Evolutionary conservation across 2,113 vertebrate species (phyloP).

Genomic region (Oxyura jamaicensis): DNA sequence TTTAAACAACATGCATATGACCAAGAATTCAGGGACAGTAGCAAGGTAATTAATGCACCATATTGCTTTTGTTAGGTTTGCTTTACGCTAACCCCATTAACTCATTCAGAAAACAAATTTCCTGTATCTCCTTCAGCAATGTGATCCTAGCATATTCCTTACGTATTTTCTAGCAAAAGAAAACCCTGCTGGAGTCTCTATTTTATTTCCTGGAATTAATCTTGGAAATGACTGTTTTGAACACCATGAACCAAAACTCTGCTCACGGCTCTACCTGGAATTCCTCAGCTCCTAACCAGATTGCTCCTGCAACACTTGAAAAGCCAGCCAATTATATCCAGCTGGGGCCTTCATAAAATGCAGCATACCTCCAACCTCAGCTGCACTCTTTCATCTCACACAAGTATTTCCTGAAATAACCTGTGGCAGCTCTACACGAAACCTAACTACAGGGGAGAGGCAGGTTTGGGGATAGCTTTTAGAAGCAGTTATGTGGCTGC

Average conservation of each 20-base stretch:
- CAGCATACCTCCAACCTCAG: background rate
- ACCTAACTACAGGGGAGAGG: background rate
- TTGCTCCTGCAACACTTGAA: background rate
- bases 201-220: background rate
- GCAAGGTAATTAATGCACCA: background rate
- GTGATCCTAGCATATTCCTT: background rate
- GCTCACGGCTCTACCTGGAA: background rate
- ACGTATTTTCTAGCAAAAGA: background rate
- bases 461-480: background rate
- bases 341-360: background rate
- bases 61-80: background rate
- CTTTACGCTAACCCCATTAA: background rate
- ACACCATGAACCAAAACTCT: background rate
- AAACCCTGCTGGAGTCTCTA: background rate
- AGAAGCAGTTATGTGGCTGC: accelerated
- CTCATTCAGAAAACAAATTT: background rate
- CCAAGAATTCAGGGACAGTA: background rate
- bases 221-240: background rate
- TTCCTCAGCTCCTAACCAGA: background rate
- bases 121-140: background rate
- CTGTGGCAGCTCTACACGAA: background rate
- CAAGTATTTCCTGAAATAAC: background rate
- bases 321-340: background rate
- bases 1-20: background rate
- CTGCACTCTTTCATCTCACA: background rate